A percentile compares a stretch with the other conserved stretches of the same genome.
Conservation (phyloP, 1,140 invertebrate genomes). For the Halyomorpha halys region DNA sequence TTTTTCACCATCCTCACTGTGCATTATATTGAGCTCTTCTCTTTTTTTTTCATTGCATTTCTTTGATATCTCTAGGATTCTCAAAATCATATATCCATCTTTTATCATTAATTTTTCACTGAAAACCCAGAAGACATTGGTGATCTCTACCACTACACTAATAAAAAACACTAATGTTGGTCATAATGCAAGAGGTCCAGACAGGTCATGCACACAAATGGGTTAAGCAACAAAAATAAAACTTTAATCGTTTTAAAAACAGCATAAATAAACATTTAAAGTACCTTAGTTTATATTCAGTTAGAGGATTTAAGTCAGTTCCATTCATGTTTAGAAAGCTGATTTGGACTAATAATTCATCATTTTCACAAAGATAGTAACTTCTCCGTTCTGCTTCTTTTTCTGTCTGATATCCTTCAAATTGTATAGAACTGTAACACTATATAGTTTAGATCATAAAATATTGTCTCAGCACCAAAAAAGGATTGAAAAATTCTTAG, state of each 20-base stretch:
- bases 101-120: too few relatives aligned
- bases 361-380: constrained; percentile 34
- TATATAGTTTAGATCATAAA: constrained; percentile 27
- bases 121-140: too few relatives aligned
- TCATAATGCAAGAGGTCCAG: too few relatives aligned
- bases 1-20: too few relatives aligned
- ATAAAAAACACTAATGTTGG: too few relatives aligned
- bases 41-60: too few relatives aligned
- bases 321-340: constrained; percentile 31
- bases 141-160: too few relatives aligned
- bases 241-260: background rate
- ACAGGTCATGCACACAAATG: too few relatives aligned
- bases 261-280: background rate
- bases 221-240: too few relatives aligned
- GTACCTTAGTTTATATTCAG: constrained; percentile 21
- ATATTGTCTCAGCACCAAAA: background rate
- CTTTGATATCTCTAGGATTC: too few relatives aligned
- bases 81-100: too few relatives aligned
- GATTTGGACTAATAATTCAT: constrained; percentile 41
- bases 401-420: constrained; percentile 40
- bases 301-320: constrained; percentile 8
- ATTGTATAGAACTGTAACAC: constrained; percentile 47
- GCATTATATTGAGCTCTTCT: too few relatives aligned
- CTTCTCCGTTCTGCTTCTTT: constrained; percentile 36
- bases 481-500: background rate